Conservation (phyloP, 2,113 vertebrate species). For the Collichthys lucidus region DNA sequence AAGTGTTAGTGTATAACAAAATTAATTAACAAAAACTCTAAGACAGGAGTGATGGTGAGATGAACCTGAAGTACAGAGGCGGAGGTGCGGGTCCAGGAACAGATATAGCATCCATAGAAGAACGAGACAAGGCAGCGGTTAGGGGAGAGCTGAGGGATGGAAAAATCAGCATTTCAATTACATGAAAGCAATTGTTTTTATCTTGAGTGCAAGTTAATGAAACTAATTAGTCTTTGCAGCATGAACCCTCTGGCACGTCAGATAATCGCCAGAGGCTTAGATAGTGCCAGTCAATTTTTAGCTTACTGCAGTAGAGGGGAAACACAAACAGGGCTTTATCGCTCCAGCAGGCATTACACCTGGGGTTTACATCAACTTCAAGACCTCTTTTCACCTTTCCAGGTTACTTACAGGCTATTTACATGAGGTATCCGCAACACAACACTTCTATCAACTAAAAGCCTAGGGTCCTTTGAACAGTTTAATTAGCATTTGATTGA, state of each 20-base stretch:
- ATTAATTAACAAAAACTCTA: conserved; percentile 59
- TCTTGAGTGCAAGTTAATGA: conserved; percentile 85
- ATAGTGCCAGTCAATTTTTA: conserved; percentile 83
- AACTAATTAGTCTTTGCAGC: conserved; percentile 86
- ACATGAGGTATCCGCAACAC: conserved; percentile 34
- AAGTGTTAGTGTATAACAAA: conserved; percentile 31
- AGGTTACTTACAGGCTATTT: conserved; percentile 59
- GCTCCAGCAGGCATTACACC: conserved; percentile 70
- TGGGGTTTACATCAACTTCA: conserved; percentile 74
- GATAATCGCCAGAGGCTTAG: conserved; percentile 82
- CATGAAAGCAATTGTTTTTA: conserved; percentile 85
- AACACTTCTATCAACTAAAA: conserved; percentile 36
- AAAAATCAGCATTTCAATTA: conserved; percentile 85
- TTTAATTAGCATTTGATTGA: conserved; percentile 56
- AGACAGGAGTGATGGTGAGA: conserved; percentile 35
- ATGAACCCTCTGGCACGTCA: conserved; percentile 78
- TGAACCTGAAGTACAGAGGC: conserved; percentile 12
- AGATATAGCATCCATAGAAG: conserved; percentile 34
- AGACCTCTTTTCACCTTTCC: conserved; percentile 67
- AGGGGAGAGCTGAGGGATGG: conserved; percentile 56
- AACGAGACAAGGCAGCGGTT: conserved; percentile 39
- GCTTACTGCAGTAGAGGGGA: conserved; percentile 66
- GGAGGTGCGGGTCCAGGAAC: not conserved
- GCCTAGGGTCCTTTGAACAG: conserved; percentile 11
- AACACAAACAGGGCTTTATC: conserved; percentile 77